These are phyloP conservation scores for Gorilla gorilla DNA, from an alignment of 2,113 vertebrate species.

Conservation along the genomic window DNA sequence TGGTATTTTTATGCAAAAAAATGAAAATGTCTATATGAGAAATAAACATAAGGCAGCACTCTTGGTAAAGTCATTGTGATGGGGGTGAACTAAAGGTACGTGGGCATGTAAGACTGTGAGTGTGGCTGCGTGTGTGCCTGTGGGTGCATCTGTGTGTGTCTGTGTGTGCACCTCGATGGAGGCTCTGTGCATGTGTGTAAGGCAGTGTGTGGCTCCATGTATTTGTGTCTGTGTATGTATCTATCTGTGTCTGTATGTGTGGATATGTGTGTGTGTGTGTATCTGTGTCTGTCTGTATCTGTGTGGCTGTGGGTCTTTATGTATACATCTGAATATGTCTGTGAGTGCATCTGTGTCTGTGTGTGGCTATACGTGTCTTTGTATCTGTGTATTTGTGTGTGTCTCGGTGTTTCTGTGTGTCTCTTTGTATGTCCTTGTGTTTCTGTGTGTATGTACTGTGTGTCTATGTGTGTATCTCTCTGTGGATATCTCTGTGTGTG, in stretches of 20 bases:
- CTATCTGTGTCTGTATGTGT: neutral
- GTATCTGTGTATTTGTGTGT: neutral
- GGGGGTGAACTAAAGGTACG: neutral
- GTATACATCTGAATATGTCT: neutral
- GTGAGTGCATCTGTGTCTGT: neutral
- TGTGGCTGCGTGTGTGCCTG: neutral
- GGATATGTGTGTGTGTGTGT: neutral
- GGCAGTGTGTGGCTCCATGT: neutral
- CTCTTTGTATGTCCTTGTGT: neutral
- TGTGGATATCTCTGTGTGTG: neutral
- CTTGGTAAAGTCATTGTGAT: neutral
- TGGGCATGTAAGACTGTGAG: neutral
- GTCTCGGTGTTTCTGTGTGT: neutral
- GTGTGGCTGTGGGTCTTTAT: neutral
- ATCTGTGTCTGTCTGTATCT: accelerated
- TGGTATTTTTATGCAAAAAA: neutral
- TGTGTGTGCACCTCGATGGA: neutral
- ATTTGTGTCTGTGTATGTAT: neutral
- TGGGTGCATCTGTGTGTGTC: neutral
- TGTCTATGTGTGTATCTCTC: neutral
- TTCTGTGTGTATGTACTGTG: neutral
- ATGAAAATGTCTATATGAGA: neutral
- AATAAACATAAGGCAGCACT: neutral
- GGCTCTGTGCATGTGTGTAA: neutral
- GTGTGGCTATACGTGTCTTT: neutral